These are phyloP conservation scores for Salvelinus sp. DNA, from an alignment of 2,113 vertebrate species.

Conservation along the genomic window DNA sequence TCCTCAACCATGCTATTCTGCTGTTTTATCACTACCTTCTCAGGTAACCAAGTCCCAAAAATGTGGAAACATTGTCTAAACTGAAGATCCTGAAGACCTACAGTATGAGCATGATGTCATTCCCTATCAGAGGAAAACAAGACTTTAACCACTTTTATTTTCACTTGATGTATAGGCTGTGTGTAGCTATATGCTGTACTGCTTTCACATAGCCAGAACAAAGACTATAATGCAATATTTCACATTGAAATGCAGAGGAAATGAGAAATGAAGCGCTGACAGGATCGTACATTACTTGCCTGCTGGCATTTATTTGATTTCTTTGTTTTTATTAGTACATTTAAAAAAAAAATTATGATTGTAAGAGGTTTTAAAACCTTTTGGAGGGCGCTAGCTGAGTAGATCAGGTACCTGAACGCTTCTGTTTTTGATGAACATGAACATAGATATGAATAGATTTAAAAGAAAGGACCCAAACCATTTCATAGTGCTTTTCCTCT, in stretches of 20 bases:
- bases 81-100: neutral
- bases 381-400: slow-evolving; percentile 35
- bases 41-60: slow-evolving; percentile 38
- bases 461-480: slow-evolving; percentile 32
- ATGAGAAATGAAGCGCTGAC: slow-evolving; percentile 39
- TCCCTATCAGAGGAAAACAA: neutral
- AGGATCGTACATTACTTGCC: slow-evolving; percentile 39
- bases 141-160: neutral
- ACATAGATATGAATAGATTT: slow-evolving; percentile 35
- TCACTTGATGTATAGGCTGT: neutral
- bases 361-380: slow-evolving; percentile 35
- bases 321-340: slow-evolving; percentile 19
- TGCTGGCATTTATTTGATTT: slow-evolving; percentile 27
- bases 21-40: slow-evolving; percentile 51
- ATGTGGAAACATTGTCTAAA: neutral
- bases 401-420: slow-evolving; percentile 50
- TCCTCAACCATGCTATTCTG: too few relatives aligned
- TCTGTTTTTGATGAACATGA: slow-evolving; percentile 28
- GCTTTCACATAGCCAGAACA: slow-evolving; percentile 53
- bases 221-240: slow-evolving; percentile 76
- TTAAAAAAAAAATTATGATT: too few relatives aligned
- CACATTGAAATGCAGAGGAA: slow-evolving; percentile 64
- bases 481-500: slow-evolving; percentile 46
- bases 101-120: neutral
- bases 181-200: neutral